Evolutionary conservation across 2,888 invertebrate species (phyloP).

Genomic region (Fabriciana adippe): DNA sequence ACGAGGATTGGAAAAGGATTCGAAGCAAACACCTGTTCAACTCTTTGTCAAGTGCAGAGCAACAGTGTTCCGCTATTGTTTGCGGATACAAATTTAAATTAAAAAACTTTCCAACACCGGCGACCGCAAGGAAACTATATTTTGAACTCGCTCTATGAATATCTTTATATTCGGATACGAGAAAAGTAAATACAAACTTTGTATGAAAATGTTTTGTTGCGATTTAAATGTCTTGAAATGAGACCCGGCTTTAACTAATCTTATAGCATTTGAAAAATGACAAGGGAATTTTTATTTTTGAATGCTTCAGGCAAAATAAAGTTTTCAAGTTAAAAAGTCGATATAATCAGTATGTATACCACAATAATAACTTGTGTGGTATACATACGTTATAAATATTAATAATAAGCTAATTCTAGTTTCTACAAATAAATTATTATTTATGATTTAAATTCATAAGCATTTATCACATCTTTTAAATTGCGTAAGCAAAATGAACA

Average conservation of each 20-base stretch:
- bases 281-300: too few relatives aligned
- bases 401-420: too few relatives aligned
- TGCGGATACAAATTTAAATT: constrained; percentile 40
- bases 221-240: not conserved
- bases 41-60: constrained; percentile 35
- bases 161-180: constrained; percentile 21
- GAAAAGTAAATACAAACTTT: constrained; percentile 15
- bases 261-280: not conserved
- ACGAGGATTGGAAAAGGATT: constrained; percentile 5
- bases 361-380: constrained; percentile 4
- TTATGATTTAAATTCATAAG: too few relatives aligned
- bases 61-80: constrained; percentile 36
- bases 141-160: constrained; percentile 25
- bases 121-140: constrained; percentile 29
- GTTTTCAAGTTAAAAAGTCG: too few relatives aligned
- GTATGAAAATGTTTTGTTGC: constrained; percentile 17
- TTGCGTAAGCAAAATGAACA: too few relatives aligned
- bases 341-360: not conserved
- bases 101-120: constrained; percentile 39
- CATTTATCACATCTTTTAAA: too few relatives aligned
- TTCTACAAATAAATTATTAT: too few relatives aligned
- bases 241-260: not conserved
- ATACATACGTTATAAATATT: too few relatives aligned
- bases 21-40: constrained; percentile 6
- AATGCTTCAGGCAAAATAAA: too few relatives aligned